These are phyloP conservation scores for Brachionichthys hirsutus DNA, from an alignment of 2,113 vertebrate genomes.

Conservation along the genomic window DNA sequence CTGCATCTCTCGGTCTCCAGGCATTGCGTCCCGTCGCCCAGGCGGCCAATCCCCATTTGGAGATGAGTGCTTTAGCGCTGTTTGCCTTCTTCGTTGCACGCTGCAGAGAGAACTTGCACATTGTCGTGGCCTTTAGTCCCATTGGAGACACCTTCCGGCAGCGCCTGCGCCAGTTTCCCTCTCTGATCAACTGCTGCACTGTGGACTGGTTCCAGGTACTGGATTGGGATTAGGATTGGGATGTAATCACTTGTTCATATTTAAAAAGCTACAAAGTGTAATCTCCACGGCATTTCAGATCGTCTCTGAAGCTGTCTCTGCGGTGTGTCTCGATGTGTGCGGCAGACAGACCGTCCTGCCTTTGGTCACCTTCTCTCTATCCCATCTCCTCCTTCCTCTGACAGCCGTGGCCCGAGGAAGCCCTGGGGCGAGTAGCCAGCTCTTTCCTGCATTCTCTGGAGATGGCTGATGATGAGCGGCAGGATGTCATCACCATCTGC, in stretches of 20 bases:
- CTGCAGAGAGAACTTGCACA: conserved; percentile 89
- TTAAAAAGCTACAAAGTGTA: no score
- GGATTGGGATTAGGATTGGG: no score
- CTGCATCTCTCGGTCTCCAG: conserved; percentile 66
- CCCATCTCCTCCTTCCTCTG: no score
- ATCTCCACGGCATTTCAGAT: no score
- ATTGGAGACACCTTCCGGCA: conserved; percentile 93
- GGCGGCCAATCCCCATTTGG: conserved; percentile 79
- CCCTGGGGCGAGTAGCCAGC: conserved; percentile 91
- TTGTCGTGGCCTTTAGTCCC: conserved; percentile 95
- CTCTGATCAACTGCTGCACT: conserved; percentile 93
- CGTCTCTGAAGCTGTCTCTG: no score
- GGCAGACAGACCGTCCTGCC: no score
- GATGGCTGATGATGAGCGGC: conserved; percentile 82
- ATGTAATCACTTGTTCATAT: no score
- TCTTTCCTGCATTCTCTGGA: conserved; percentile 91
- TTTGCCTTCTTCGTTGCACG: conserved; percentile 90
- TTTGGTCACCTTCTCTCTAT: no score
- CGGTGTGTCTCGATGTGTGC: no score
- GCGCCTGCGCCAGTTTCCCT: conserved; percentile 91
- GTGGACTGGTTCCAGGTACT: conserved; percentile 91
- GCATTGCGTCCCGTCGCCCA: conserved; percentile 82
- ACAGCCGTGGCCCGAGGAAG: conserved; percentile 86
- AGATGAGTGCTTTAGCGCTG: conserved; percentile 88
- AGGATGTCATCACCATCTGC: conserved; percentile 87